A percentile compares a stretch with the other conserved stretches of the same genome.
Conservation (phyloP, 2,113 vertebrate genomes). For the Ascaphus truei region DNA sequence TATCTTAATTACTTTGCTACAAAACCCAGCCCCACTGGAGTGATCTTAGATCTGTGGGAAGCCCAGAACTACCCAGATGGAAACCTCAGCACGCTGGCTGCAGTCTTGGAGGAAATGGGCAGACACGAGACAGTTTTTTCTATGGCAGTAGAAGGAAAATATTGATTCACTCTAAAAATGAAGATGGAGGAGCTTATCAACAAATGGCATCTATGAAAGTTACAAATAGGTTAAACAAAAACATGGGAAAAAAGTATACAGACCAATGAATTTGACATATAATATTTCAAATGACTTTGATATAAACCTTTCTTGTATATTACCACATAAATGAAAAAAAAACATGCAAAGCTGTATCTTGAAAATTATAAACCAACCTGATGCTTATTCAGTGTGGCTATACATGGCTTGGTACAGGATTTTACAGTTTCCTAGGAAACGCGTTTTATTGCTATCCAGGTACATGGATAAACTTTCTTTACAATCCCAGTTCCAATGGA, state of each 20-base stretch:
- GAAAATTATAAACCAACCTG: conserved; percentile 63
- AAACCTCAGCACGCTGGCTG: conserved; percentile 85
- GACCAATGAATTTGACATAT: conserved; percentile 54
- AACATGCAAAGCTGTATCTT: conserved; percentile 65
- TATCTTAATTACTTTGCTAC: conserved; percentile 96
- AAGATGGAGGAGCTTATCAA: conserved; percentile 7
- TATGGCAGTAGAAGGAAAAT: conserved; percentile 76
- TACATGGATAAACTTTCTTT: conserved; percentile 89
- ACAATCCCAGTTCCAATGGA: conserved; percentile 75
- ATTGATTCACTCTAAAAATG: conserved; percentile 61
- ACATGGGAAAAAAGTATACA: conserved; percentile 40
- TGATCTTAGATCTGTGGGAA: conserved; percentile 95
- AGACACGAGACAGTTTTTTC: conserved; percentile 79
- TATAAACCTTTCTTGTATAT: conserved; percentile 50
- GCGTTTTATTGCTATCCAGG: conserved; percentile 87
- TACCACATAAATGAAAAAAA: conserved; percentile 59
- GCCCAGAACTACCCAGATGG: conserved; percentile 92
- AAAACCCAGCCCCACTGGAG: conserved; percentile 88
- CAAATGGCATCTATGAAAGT: background rate
- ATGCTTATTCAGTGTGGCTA: conserved; percentile 78
- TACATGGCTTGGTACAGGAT: conserved; percentile 84
- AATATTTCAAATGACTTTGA: conserved; percentile 47
- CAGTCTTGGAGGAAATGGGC: conserved; percentile 93
- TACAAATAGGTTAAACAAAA: background rate
- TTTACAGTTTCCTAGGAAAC: conserved; percentile 97